Percentiles rank a stretch among this genome's conserved stretches.
phyloP scores from a whole-genome alignment of 2,888 invertebrate species.

The Apotomis betuletana region DNA sequence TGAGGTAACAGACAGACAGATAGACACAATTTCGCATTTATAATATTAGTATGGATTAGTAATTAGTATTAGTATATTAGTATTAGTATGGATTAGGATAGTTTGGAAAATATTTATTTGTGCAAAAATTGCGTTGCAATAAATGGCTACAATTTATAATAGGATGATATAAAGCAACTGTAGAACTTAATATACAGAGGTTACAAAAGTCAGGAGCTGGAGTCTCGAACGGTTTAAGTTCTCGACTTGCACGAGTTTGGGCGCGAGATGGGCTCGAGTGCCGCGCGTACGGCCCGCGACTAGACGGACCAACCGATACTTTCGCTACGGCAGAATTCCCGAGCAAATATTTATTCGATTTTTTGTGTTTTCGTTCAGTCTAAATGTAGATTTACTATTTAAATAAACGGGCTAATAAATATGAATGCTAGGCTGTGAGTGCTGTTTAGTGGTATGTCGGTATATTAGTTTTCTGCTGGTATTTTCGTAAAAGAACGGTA shows the following conservation, averaged over 20 bases:
- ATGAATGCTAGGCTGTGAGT: neutral
- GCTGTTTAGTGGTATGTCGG: neutral
- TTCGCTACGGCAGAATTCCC: conserved; percentile 8
- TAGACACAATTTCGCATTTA: too few relatives aligned
- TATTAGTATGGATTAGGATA: too few relatives aligned
- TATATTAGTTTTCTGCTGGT: neutral
- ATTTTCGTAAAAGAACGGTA: conserved; percentile 8
- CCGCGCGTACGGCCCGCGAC: neutral
- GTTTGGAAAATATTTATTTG: too few relatives aligned
- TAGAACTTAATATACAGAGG: too few relatives aligned
- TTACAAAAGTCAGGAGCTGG: too few relatives aligned
- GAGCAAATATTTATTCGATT: conserved; percentile 23
- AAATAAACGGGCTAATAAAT: conserved; percentile 20
- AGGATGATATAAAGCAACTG: too few relatives aligned
- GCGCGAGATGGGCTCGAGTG: neutral
- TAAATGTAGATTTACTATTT: conserved; percentile 27
- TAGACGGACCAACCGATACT: neutral
- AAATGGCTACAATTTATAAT: too few relatives aligned
- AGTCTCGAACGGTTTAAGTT: neutral
- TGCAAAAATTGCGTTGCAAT: too few relatives aligned
- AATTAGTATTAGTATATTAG: too few relatives aligned
- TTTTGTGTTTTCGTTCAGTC: conserved; percentile 17
- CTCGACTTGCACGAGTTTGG: neutral
- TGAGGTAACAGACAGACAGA: too few relatives aligned
- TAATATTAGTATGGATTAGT: too few relatives aligned